Evolutionary conservation across 2,888 invertebrate genomes (phyloP).

Genomic region (Lasioglossum marginatum): DNA sequence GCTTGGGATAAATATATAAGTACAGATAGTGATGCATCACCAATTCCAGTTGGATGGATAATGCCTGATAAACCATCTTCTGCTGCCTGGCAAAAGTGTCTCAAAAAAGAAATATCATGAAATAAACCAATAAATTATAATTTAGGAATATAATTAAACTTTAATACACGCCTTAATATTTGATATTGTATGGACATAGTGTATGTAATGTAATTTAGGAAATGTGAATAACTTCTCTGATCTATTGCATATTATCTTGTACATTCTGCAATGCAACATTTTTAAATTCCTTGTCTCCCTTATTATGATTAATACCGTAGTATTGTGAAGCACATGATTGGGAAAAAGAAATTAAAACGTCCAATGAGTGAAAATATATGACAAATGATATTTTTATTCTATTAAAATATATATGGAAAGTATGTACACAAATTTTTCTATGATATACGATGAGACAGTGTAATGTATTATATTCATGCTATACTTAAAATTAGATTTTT

Average conservation of each 20-base stretch:
- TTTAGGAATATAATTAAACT: constrained; percentile 34
- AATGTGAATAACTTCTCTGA: constrained; percentile 26
- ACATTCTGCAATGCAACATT: neutral
- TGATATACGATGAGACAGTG: constrained; percentile 30
- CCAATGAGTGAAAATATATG: neutral
- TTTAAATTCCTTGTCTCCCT: neutral
- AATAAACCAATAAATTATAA: constrained; percentile 42
- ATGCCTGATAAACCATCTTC: constrained; percentile 86
- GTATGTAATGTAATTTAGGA: constrained; percentile 17
- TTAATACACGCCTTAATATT: constrained; percentile 41
- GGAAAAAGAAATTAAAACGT: neutral
- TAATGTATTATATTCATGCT: constrained; percentile 72
- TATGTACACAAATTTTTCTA: constrained; percentile 68
- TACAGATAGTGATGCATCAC: constrained; percentile 85
- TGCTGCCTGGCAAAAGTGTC: constrained; percentile 83
- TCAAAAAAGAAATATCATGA: constrained; percentile 70
- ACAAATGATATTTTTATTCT: constrained; percentile 73
- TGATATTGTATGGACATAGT: constrained; percentile 29
- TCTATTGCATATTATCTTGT: constrained; percentile 21
- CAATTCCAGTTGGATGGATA: constrained; percentile 91
- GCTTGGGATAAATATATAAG: constrained; percentile 86
- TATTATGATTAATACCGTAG: neutral
- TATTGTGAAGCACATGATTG: neutral
- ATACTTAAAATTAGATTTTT: constrained; percentile 79
- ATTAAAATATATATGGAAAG: constrained; percentile 60